Evolutionary conservation across 2,797 vertebrate species (phyloP).

Genomic region (Hypotaenidia okinawae): DNA sequence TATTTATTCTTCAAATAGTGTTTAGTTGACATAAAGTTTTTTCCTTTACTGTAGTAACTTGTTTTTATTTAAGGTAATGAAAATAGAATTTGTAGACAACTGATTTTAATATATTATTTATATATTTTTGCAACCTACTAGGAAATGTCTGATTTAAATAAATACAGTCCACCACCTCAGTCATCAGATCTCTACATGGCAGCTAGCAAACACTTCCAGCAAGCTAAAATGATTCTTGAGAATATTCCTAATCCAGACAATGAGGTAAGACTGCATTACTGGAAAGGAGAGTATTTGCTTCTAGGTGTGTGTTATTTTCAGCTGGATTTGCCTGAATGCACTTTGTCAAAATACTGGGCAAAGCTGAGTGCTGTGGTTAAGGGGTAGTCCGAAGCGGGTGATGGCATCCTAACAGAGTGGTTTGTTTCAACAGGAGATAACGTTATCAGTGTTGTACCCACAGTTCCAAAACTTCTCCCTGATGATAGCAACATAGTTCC

Average conservation of each 20-base stretch:
- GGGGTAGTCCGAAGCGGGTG: background rate
- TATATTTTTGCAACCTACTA: slow-evolving; percentile 51
- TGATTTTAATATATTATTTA: slow-evolving; percentile 17
- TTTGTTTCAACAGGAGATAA: background rate
- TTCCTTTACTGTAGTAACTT: background rate
- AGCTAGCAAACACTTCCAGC: slow-evolving; percentile 98
- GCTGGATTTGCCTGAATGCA: background rate
- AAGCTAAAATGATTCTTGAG: slow-evolving; percentile 97
- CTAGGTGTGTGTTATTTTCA: background rate
- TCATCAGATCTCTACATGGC: slow-evolving; percentile 96
- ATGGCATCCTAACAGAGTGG: background rate
- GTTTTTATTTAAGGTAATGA: background rate
- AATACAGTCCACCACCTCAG: slow-evolving; percentile 96
- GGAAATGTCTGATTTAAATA: slow-evolving; percentile 99
- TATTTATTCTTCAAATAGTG: background rate
- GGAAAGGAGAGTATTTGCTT: background rate
- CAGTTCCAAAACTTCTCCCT: background rate
- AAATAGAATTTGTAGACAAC: background rate
- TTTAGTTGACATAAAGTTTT: background rate
- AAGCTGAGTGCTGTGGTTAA: background rate
- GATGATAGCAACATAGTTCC: background rate
- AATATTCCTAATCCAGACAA: slow-evolving; percentile 92
- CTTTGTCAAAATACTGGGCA: background rate
- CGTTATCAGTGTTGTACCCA: background rate
- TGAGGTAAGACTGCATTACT: slow-evolving; percentile 83